Base-by-base conservation (phyloP, 2,797 vertebrate species). In the Halcyon chelicuti region DNA sequence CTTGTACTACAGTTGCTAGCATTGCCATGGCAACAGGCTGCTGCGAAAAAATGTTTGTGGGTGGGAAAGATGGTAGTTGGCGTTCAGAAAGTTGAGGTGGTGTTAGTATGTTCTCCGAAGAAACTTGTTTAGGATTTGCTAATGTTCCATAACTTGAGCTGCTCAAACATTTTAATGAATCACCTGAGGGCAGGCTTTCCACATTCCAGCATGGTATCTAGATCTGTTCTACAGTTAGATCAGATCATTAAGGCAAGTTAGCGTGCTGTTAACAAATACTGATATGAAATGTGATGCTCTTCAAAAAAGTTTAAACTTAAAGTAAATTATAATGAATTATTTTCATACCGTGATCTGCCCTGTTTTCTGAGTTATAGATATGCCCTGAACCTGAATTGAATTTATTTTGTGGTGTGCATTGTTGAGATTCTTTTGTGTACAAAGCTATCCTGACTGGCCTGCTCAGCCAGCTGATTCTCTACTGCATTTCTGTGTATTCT, bases 11-110 rank as follows among this genome's bases (percentile, higher is more conserved):
- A 49, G 74, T 94, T 96, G 33, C 75, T 91, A 21, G 66, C 58
- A n/a, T 93, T 94, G 39, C 70, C 73, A 74, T 94, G 90, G 83
- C 66, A 95, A 93, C 96, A 49, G 77, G 71, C 76, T 94, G 79
- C 88, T 88, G 82, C 82, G 89, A 61, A 65, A 84, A 60, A 88
- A 55, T 14, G 42, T 66, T 83, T 91, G 91, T 95, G 93, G 79
- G 93, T 88, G 87, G 90, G 58, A 81, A 86, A 91, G 94, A 70
- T 14, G 5, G 44, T 90, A 54, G 75, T 93, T 92, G 79, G 82
- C 73, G 33, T 91, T 81, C 46, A 55, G 66, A 49, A 91, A 94
- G 58, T 65, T 88, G 82, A 75, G 63, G 13, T 66, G 44, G 70
- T 86, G 44, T 84, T 88, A 73, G 60, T 49, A 70, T 9, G 10